Evolutionary conservation across 2,888 invertebrate species (phyloP).

Genomic region (Seladonia tumulorum): DNA sequence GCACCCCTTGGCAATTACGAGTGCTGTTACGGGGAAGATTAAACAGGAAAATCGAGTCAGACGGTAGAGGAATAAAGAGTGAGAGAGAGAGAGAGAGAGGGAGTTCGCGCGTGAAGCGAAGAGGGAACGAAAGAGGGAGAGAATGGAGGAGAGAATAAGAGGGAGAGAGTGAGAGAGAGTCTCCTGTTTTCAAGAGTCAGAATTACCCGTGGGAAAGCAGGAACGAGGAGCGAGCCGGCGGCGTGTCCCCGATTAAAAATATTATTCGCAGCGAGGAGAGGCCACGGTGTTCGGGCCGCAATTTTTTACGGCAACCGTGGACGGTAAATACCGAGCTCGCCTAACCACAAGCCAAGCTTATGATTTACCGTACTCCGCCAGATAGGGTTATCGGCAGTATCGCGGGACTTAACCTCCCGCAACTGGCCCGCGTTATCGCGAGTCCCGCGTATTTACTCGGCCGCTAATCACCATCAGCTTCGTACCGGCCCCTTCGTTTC

Average conservation of each 20-base stretch:
- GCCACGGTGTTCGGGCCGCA: conserved; percentile 35
- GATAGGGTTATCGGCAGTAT: conserved; percentile 78
- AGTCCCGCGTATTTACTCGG: conserved; percentile 82
- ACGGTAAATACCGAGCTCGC: conserved; percentile 64
- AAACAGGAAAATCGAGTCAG: conserved; percentile 18
- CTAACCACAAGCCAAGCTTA: conserved; percentile 62
- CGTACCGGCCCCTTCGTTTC: conserved; percentile 39
- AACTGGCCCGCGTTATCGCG: conserved; percentile 69
- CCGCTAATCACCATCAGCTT: conserved; percentile 80
- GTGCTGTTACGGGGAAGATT: conserved; percentile 17
- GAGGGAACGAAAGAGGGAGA: neutral
- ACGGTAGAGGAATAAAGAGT: neutral
- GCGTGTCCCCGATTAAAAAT: conserved; percentile 27
- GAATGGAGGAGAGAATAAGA: neutral
- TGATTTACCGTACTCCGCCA: conserved; percentile 76
- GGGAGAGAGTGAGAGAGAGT: neutral
- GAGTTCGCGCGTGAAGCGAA: neutral
- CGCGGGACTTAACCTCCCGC: conserved; percentile 69
- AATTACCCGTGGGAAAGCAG: conserved; percentile 54
- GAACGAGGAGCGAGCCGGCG: conserved; percentile 11
- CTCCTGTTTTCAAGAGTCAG: conserved; percentile 5
- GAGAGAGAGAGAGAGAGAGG: neutral
- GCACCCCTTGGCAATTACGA: conserved; percentile 18
- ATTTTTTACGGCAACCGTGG: conserved; percentile 57
- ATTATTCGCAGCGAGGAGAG: conserved; percentile 12